phyloP scores from a whole-genome alignment of 2,888 invertebrate species.

The Anticlea derivata region DNA sequence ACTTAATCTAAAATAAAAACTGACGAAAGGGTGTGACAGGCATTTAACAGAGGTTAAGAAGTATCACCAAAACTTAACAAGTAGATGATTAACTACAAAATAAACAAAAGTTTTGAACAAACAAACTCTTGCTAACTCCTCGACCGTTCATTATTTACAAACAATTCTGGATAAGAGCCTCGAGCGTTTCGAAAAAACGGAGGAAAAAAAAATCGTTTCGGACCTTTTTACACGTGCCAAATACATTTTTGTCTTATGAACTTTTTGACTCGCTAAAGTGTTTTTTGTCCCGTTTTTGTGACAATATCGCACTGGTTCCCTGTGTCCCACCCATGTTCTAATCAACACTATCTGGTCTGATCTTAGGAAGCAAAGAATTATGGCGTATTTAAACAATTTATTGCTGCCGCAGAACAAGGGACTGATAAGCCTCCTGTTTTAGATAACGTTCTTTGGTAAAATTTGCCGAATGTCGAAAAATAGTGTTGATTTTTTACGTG shows the following conservation, averaged over 20 bases:
- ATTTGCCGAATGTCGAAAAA: slow-evolving; percentile 55
- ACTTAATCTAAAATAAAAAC: too few species aligned
- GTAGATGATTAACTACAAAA: slow-evolving; percentile 4
- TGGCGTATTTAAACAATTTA: slow-evolving; percentile 80
- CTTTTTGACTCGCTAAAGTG: slow-evolving; percentile 16
- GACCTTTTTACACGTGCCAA: slow-evolving; percentile 63
- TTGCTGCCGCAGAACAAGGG: slow-evolving; percentile 72
- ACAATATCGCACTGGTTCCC: slow-evolving; percentile 40
- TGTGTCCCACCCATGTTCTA: slow-evolving; percentile 74
- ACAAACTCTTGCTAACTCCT: slow-evolving; percentile 57
- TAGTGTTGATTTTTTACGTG: slow-evolving; percentile 3
- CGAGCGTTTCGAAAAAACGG: too few species aligned
- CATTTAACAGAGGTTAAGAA: slow-evolving; percentile 9
- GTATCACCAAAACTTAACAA: background rate
- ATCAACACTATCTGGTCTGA: slow-evolving; percentile 72
- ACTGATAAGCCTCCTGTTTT: slow-evolving; percentile 70
- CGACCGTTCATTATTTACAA: slow-evolving; percentile 71
- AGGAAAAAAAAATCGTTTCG: too few species aligned
- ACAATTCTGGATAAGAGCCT: slow-evolving; percentile 66
- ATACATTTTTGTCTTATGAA: slow-evolving; percentile 25
- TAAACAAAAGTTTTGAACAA: slow-evolving; percentile 28
- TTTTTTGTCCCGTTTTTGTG: slow-evolving; percentile 21
- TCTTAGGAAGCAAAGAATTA: slow-evolving; percentile 79
- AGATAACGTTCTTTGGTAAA: slow-evolving; percentile 62
- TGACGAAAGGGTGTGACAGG: slow-evolving; percentile 4